Conservation (phyloP, 2,113 vertebrate genomes). For the Girardinichthys multiradiatus region DNA sequence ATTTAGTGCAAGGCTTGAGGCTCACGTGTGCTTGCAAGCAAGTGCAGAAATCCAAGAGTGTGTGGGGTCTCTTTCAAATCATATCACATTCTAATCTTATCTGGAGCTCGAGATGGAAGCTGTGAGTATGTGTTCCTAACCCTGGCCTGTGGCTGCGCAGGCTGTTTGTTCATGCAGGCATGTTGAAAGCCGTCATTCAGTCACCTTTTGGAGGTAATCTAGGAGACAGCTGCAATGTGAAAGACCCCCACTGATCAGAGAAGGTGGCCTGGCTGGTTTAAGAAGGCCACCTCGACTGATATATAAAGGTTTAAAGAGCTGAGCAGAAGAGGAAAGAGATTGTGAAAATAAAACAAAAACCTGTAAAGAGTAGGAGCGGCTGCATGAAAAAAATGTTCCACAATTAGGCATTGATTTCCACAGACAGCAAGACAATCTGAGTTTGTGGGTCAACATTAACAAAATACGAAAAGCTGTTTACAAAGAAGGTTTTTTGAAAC, state of each 20-base stretch:
- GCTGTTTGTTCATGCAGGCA: constrained; percentile 40
- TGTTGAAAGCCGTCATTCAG: constrained; percentile 34
- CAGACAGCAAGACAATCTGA: not conserved
- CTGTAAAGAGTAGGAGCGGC: not conserved
- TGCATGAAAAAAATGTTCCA: not conserved
- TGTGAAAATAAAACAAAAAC: not conserved
- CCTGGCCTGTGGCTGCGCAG: constrained; percentile 35
- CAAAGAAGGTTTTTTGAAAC: not conserved
- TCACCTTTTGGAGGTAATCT: constrained; percentile 53
- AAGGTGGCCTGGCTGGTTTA: constrained; percentile 2
- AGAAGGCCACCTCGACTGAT: constrained; percentile 3
- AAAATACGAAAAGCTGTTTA: not conserved
- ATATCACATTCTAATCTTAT: constrained; percentile 58
- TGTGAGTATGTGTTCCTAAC: constrained; percentile 37
- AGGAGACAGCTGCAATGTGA: constrained; percentile 64
- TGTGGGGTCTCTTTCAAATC: constrained; percentile 43
- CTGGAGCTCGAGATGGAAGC: constrained; percentile 41
- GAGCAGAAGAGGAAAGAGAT: constrained; percentile 26
- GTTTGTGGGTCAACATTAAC: not conserved
- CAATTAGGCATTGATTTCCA: not conserved
- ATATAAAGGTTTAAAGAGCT: constrained; percentile 14
- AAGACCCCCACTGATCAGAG: constrained; percentile 38
- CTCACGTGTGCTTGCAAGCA: constrained; percentile 13
- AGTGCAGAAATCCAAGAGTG: constrained; percentile 12
- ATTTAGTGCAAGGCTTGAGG: constrained; percentile 13